These are phyloP conservation scores for Acrobasis repandana DNA, from an alignment of 2,888 invertebrate species.

Conservation along the genomic window DNA sequence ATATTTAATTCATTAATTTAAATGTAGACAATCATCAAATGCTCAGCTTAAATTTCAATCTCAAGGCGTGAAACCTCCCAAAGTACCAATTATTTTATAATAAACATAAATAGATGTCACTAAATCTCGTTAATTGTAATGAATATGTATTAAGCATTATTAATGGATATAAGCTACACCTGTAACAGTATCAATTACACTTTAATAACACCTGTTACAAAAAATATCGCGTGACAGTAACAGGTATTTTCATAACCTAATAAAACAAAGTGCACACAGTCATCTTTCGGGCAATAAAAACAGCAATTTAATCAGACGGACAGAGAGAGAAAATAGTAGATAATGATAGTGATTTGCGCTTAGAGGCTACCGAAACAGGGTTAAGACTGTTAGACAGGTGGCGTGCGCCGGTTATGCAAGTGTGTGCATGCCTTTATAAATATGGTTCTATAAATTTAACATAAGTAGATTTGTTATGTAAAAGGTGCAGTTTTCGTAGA, in stretches of 20 bases:
- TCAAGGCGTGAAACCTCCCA: too few relatives aligned
- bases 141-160: not conserved
- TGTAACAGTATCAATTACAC: not conserved
- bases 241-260: conserved; percentile 21
- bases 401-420: conserved; percentile 10
- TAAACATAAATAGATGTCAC: too few relatives aligned
- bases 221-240: conserved; percentile 23
- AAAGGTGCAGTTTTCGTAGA: too few relatives aligned
- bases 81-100: too few relatives aligned
- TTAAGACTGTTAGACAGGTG: conserved; percentile 27
- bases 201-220: conserved; percentile 2
- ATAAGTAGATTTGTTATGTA: too few relatives aligned
- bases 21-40: too few relatives aligned
- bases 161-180: conserved; percentile 1
- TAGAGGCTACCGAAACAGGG: conserved; percentile 44
- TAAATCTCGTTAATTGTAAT: too few relatives aligned
- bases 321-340: conserved; percentile 52
- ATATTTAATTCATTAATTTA: too few relatives aligned
- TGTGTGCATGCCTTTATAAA: conserved; percentile 13
- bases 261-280: conserved; percentile 14
- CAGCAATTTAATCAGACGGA: conserved; percentile 35
- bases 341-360: conserved; percentile 62
- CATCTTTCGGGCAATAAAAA: conserved; percentile 33
- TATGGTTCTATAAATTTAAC: not conserved
- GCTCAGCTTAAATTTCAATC: too few relatives aligned